phyloP scores from a whole-genome alignment of 1,140 invertebrate genomes.

The Battus philenor region DNA sequence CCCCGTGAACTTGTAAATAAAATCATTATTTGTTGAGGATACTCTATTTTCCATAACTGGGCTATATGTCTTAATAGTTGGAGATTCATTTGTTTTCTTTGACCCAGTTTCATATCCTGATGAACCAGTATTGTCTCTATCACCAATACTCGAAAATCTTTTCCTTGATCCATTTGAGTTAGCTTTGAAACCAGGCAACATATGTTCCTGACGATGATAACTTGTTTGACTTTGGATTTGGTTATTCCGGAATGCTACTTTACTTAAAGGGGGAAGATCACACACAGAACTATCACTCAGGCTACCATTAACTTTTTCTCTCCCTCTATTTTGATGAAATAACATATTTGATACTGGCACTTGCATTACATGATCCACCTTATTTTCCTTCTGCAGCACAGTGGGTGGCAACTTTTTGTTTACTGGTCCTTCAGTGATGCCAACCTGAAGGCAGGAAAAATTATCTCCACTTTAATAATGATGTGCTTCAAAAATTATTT shows the following conservation, averaged over 20 bases:
- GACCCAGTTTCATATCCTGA: conserved; percentile 56
- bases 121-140: conserved; percentile 50
- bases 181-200: conserved; percentile 31
- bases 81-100: conserved; percentile 40
- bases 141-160: conserved; percentile 44
- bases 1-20: conserved; percentile 60
- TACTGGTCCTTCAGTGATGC: conserved; percentile 72
- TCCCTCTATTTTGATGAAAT: conserved; percentile 32
- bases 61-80: conserved; percentile 33
- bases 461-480: conserved; percentile 74
- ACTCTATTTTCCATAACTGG: conserved; percentile 72
- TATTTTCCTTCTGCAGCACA: conserved; percentile 58
- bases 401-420: conserved; percentile 66
- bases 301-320: conserved; percentile 45
- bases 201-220: conserved; percentile 37
- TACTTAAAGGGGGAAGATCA: conserved; percentile 44
- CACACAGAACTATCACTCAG: conserved; percentile 62
- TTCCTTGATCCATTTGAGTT: conserved; percentile 40
- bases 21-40: conserved; percentile 64
- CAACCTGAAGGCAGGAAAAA: conserved; percentile 76
- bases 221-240: conserved; percentile 38
- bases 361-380: conserved; percentile 46
- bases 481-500: conserved; percentile 69
- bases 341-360: conserved; percentile 37
- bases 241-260: conserved; percentile 41